Percentiles rank a stretch among this genome's conserved stretches.
phyloP scores from a whole-genome alignment of 2,797 vertebrate species.

The Micromesistius poutassou region DNA sequence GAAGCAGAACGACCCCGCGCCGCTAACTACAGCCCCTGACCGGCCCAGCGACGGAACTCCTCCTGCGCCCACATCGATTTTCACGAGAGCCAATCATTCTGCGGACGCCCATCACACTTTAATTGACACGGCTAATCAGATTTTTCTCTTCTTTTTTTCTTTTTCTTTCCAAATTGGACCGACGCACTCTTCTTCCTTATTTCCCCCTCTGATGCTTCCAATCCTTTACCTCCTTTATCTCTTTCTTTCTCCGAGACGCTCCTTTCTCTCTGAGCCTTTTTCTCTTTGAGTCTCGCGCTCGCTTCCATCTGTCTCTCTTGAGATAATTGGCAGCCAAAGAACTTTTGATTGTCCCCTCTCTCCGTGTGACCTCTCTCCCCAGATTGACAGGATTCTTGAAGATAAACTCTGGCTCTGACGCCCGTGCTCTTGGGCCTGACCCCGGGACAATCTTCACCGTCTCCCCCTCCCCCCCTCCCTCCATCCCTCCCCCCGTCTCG shows the following conservation, averaged over 20 bases:
- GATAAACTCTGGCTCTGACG: constrained; percentile 59
- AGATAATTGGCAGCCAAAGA: constrained; percentile 53
- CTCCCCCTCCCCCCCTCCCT: constrained; percentile 6
- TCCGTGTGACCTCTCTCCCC: constrained; percentile 52
- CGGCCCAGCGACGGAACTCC: constrained; percentile 33
- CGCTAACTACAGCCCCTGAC: constrained; percentile 46
- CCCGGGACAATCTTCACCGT: constrained; percentile 45
- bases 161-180: background rate
- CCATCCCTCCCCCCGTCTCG: constrained; percentile 6
- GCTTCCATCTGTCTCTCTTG: constrained; percentile 48
- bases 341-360: constrained; percentile 59
- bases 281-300: constrained; percentile 10
- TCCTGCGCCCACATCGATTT: constrained; percentile 67
- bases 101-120: constrained; percentile 79
- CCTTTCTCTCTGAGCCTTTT: background rate
- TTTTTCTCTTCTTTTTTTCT: constrained; percentile 72
- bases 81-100: constrained; percentile 66
- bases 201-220: constrained; percentile 17
- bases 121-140: constrained; percentile 84
- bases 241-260: constrained; percentile 12
- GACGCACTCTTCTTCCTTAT: background rate
- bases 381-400: constrained; percentile 56
- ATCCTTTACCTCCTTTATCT: constrained; percentile 20
- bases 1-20: constrained; percentile 38
- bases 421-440: constrained; percentile 50